Conservation (phyloP, 92 coral and sea anemone genomes). For the Metridium senile region DNA sequence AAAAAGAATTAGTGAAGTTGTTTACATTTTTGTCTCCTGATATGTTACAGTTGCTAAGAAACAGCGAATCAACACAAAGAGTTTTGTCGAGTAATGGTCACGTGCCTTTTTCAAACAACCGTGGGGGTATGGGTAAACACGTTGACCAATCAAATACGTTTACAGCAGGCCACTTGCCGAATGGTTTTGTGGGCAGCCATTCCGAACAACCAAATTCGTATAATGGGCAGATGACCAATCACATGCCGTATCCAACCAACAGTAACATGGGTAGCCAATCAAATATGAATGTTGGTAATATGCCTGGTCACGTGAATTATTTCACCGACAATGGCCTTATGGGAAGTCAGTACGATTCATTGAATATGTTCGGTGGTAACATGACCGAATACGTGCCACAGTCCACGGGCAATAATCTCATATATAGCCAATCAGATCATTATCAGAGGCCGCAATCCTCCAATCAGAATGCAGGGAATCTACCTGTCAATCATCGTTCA, state of each 20-base stretch:
- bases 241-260: neutral
- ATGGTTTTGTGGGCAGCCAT: neutral
- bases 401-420: neutral
- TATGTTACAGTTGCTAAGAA: constrained; percentile 57
- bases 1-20: constrained; percentile 63
- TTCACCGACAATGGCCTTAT: neutral
- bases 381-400: neutral
- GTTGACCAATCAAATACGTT: neutral
- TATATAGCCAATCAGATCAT: neutral
- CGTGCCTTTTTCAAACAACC: neutral
- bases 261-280: neutral
- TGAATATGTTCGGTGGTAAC: neutral
- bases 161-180: neutral
- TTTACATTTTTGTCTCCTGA: constrained; percentile 50
- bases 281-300: neutral
- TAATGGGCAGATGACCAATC: neutral
- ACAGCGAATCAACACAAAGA: constrained; percentile 12
- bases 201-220: neutral
- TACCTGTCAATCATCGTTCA: constrained; percentile 6
- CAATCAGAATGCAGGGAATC: neutral
- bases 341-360: neutral
- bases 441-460: neutral
- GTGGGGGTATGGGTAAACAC: neutral
- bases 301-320: neutral
- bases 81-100: neutral